Base-by-base conservation (phyloP, 2,113 vertebrate genomes). In the Tetrax tetrax region DNA sequence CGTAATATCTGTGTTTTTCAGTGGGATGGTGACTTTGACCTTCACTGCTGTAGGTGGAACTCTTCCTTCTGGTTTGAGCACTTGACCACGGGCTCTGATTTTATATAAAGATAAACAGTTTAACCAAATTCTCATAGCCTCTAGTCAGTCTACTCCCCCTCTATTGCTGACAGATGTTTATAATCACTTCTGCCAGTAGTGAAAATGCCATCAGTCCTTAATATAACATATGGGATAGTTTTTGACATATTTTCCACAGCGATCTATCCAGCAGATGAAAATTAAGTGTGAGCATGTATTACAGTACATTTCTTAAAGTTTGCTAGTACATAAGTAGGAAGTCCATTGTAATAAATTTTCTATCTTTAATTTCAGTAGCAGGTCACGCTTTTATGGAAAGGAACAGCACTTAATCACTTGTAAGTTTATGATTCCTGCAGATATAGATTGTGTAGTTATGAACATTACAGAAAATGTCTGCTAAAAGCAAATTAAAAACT, bases 121-220 rank as follows among this genome's bases (percentile, higher is more conserved):
- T 31, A 84, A 84, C 33, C 29, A 94, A 91, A 82, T 70, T 85
- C 47, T 64, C 28, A 14, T 5, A 70, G 56, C 56, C 19, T 82
- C 29, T 47, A 43, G 38, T 41, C 51, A 64, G 31, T 51, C 43
- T 59, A 74, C 22, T 60, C 41, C 5, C 5, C 5, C 17, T 91
- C 57, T 89, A 4, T 31, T 89, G 64, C 91, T 93, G 87, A 60
- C 64, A 83, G 64, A 59, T 84, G 48, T 84, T 97, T 87, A 79
- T 82, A 72, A 60, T 75, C 89, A 75, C 48, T 71, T 64, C 77
- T 95, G 74, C 77, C 56, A 82, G 80, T 17, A 87, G 48, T 82
- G 74, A 81, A 92, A 95, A 94, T 89, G 65, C 69, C 29, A 68
- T 94, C 77, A 48, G n/a, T 75, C 80, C 83, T 91, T 92, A 80